Percentiles rank a stretch among this genome's conserved stretches.
phyloP scores from a whole-genome alignment of 2,888 invertebrate species.

The Nephrotoma flavescens region DNA sequence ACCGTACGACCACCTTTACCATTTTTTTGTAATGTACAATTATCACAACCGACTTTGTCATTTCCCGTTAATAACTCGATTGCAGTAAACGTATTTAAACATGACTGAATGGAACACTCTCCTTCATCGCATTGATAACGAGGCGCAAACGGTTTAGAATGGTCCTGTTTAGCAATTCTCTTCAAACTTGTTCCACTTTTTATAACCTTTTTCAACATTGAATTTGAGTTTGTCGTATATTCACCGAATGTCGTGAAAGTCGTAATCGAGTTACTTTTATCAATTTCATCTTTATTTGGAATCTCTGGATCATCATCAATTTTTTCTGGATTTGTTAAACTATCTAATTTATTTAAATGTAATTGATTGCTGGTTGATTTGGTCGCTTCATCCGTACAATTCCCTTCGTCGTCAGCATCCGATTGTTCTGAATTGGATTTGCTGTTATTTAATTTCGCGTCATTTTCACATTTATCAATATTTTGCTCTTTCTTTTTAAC shows the following conservation, averaged over 20 bases:
- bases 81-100: conserved; percentile 83
- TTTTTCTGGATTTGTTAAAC: conserved; percentile 32
- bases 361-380: conserved; percentile 7
- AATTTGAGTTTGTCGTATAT: not conserved
- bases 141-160: conserved; percentile 28
- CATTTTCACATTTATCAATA: conserved; percentile 1
- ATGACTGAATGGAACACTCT: conserved; percentile 74
- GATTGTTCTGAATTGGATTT: conserved; percentile 42
- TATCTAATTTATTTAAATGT: conserved; percentile 9
- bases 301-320: conserved; percentile 41
- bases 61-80: conserved; percentile 80
- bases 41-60: conserved; percentile 87
- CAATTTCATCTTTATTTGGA: conserved; percentile 39
- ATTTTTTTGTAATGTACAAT: conserved; percentile 45
- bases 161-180: conserved; percentile 19
- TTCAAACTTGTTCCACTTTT: conserved; percentile 10
- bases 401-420: conserved; percentile 71
- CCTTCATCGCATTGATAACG: conserved; percentile 61
- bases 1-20: conserved; percentile 56
- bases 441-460: conserved; percentile 13
- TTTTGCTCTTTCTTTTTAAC: conserved; percentile 18
- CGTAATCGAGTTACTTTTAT: conserved; percentile 23
- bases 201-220: conserved; percentile 11
- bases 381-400: conserved; percentile 41
- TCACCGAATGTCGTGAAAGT: conserved; percentile 19